Evolutionary conservation across 2,797 vertebrate genomes (phyloP).

Genomic region (Chaetodon trifasciatus): DNA sequence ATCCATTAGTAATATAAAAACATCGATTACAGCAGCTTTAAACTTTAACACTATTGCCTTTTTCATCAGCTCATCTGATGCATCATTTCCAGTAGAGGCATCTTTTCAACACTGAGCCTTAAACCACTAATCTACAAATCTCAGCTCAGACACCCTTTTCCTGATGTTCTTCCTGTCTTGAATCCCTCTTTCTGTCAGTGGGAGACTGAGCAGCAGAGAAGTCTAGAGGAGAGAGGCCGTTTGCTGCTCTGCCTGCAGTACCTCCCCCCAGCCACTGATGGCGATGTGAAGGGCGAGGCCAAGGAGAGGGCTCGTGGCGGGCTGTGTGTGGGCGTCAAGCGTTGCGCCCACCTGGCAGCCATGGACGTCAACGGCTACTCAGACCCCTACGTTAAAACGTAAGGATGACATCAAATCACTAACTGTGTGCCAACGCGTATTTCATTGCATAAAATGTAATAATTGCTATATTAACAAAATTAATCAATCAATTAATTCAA

Average conservation of each 20-base stretch:
- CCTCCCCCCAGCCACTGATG: constrained; percentile 75
- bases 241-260: constrained; percentile 90
- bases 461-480: background rate
- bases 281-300: constrained; percentile 76
- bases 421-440: background rate
- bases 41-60: background rate
- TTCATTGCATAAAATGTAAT: background rate
- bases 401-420: constrained; percentile 57
- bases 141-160: background rate
- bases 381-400: constrained; percentile 95
- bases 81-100: background rate
- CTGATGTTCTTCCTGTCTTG: background rate
- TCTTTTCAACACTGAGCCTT: background rate
- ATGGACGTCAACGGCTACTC: constrained; percentile 95
- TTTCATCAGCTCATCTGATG: background rate
- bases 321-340: constrained; percentile 90
- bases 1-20: background rate
- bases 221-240: constrained; percentile 91
- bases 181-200: constrained; percentile 78
- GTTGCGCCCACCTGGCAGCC: constrained; percentile 92
- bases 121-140: background rate
- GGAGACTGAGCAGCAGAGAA: constrained; percentile 89
- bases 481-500: too few relatives aligned
- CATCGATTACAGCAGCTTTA: background rate
- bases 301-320: constrained; percentile 86